Conservation (phyloP, 2,113 vertebrate species). For the Seriola quinqueradiata region DNA sequence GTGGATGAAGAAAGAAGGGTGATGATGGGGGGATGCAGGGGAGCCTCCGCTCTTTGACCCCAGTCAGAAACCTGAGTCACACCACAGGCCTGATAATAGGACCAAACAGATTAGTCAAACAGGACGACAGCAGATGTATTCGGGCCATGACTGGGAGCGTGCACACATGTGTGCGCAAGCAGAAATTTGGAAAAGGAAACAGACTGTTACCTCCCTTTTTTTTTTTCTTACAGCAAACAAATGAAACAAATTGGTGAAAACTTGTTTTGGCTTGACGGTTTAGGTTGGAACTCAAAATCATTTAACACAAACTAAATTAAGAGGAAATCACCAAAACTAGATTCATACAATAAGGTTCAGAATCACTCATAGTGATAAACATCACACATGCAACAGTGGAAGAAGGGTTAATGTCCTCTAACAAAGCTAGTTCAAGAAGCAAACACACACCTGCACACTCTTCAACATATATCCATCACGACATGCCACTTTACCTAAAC, state of each 20-base stretch:
- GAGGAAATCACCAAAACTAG: neutral
- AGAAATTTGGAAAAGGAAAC: neutral
- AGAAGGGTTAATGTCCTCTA: too few species aligned
- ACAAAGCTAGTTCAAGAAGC: neutral
- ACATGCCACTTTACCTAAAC: neutral
- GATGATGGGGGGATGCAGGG: constrained; percentile 39
- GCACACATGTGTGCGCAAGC: neutral
- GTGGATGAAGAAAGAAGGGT: constrained; percentile 38
- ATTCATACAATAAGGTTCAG: neutral
- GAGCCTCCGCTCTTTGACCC: constrained; percentile 69
- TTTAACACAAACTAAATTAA: neutral
- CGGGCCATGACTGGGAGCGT: neutral
- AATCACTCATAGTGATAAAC: neutral
- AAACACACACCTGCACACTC: neutral
- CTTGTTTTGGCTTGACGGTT: neutral
- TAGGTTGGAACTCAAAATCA: neutral
- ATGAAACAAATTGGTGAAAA: neutral
- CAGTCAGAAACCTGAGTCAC: constrained; percentile 72
- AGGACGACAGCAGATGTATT: constrained; percentile 2
- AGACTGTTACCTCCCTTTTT: too few species aligned
- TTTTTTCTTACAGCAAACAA: neutral
- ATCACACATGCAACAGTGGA: neutral
- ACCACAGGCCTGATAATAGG: constrained; percentile 65
- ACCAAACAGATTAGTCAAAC: constrained; percentile 66
- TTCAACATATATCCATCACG: neutral